Evolutionary conservation across 2,113 vertebrate species (phyloP).

Genomic region (Mus pahari): DNA sequence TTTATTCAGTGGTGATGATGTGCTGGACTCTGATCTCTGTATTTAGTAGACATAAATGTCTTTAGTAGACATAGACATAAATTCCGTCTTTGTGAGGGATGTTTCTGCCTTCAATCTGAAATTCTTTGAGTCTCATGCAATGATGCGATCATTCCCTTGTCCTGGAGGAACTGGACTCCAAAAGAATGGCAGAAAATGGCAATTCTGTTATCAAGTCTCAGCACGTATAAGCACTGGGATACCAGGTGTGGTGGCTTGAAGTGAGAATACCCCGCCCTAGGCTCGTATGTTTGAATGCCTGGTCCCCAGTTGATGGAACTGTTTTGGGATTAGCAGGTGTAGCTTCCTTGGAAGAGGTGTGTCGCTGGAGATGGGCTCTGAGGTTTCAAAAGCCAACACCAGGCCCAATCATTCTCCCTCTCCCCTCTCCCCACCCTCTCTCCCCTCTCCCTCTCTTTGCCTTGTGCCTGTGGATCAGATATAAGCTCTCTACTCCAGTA

Average conservation of each 20-base stretch:
- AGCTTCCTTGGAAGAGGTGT: not conserved
- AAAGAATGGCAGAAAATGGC: not conserved
- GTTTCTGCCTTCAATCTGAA: not conserved
- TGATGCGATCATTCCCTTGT: not conserved
- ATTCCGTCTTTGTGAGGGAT: not conserved
- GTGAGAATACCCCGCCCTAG: not conserved
- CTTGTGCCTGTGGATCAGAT: not conserved
- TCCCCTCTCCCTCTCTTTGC: too few species aligned
- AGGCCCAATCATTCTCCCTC: not conserved
- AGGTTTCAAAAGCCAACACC: not conserved
- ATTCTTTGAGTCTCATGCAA: not conserved
- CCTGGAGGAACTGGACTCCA: not conserved
- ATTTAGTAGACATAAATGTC: not conserved
- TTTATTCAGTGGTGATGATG: not conserved
- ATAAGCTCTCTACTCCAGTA: not conserved
- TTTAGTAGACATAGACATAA: not conserved
- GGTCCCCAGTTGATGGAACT: not conserved
- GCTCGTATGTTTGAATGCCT: not conserved
- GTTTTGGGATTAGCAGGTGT: not conserved
- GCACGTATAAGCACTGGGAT: not conserved
- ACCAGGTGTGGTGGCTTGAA: not conserved
- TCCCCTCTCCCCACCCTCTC: too few species aligned
- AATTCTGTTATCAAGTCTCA: not conserved
- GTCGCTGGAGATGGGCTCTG: not conserved
- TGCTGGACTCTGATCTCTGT: not conserved